Evolutionary conservation across 2,888 invertebrate species (phyloP).

Genomic region (Harmothoe impar): DNA sequence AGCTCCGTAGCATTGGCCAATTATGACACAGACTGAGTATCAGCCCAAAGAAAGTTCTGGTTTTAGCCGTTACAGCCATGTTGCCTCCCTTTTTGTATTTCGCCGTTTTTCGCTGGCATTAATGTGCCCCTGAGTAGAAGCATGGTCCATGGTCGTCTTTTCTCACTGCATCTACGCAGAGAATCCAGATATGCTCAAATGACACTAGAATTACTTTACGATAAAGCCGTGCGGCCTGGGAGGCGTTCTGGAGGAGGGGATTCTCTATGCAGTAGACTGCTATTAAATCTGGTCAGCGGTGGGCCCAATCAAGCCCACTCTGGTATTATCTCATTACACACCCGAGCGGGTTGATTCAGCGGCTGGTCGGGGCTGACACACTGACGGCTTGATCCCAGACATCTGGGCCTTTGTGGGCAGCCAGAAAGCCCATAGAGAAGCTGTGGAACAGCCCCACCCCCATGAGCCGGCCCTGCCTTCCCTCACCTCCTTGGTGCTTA

Average conservation of each 20-base stretch:
- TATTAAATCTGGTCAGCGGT: conserved; percentile 4
- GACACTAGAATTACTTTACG: conserved; percentile 1
- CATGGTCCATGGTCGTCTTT: too few species aligned
- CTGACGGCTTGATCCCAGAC: background rate
- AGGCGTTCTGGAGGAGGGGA: background rate
- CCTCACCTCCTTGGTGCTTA: background rate
- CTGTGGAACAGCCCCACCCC: background rate
- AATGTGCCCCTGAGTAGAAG: too few species aligned
- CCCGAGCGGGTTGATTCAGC: background rate
- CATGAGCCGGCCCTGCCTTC: background rate
- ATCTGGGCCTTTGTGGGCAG: background rate
- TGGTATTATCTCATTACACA: conserved; percentile 25
- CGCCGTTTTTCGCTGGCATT: too few species aligned
- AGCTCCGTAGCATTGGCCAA: background rate
- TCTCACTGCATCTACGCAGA: too few species aligned
- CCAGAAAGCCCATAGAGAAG: background rate
- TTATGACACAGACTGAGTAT: background rate
- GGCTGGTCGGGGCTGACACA: background rate
- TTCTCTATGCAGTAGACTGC: background rate
- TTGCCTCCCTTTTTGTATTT: too few species aligned
- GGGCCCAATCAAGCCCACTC: conserved; percentile 35
- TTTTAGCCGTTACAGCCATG: too few species aligned
- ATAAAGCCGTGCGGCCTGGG: conserved; percentile 22
- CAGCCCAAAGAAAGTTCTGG: too few species aligned
- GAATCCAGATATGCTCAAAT: background rate